phyloP scores from a whole-genome alignment of 2,888 invertebrate genomes.

The Netelia fuscicornis region DNA sequence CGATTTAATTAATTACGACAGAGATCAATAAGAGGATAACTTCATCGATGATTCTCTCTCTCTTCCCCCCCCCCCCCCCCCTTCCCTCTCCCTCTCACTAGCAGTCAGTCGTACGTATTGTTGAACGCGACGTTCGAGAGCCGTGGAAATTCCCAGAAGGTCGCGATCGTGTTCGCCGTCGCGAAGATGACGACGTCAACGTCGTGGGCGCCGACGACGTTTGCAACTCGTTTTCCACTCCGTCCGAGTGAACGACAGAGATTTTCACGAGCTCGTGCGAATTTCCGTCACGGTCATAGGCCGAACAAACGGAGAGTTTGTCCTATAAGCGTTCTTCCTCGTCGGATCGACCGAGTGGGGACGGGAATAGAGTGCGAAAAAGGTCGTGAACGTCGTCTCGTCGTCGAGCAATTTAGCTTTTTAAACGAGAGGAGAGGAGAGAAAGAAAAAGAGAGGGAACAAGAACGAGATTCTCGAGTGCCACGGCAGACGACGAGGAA shows the following conservation, averaged over 20 bases:
- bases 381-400: constrained; percentile 10
- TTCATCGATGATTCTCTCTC: constrained; percentile 16
- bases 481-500: neutral
- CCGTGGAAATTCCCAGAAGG: constrained; percentile 70
- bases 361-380: constrained; percentile 62
- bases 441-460: neutral
- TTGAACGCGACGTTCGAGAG: constrained; percentile 42
- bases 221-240: neutral
- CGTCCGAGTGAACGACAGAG: constrained; percentile 19
- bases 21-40: neutral
- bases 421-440: neutral
- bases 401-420: constrained; percentile 12
- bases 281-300: neutral
- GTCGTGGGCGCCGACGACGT: constrained; percentile 42
- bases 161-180: constrained; percentile 45
- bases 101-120: neutral
- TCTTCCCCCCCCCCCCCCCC: neutral
- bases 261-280: constrained; percentile 33
- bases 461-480: neutral
- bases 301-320: neutral
- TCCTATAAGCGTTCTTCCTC: neutral
- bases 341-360: neutral
- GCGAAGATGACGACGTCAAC: constrained; percentile 57
- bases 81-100: neutral
- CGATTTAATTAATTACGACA: neutral